Conservation (phyloP, 2,113 vertebrate species). For the Eptesicus fuscus region DNA sequence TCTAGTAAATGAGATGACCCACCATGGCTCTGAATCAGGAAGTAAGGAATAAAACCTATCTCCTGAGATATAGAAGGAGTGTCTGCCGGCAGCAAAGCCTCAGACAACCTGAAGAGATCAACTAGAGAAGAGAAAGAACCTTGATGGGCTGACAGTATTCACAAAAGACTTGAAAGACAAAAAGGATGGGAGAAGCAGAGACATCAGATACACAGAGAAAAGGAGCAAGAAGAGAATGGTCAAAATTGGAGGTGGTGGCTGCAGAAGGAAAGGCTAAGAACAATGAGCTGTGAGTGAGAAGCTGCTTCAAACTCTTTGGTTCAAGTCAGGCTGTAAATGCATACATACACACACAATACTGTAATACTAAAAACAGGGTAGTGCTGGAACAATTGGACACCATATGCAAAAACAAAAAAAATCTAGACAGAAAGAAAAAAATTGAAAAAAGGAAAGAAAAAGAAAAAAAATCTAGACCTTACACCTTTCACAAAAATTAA, state of each 20-base stretch:
- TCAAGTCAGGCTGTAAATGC: background rate
- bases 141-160: background rate
- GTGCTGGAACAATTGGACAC: background rate
- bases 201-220: background rate
- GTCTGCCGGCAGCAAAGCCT: background rate
- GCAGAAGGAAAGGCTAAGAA: background rate
- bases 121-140: background rate
- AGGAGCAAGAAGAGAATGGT: background rate
- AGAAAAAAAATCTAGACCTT: background rate
- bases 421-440: no score
- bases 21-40: background rate
- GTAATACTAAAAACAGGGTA: background rate
- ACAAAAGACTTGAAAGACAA: background rate
- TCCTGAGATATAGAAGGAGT: background rate
- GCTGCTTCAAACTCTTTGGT: background rate
- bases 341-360: background rate
- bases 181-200: background rate
- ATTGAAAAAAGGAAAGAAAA: no score
- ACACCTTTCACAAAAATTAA: background rate
- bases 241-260: background rate
- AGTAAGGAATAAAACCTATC: background rate
- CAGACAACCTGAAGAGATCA: background rate
- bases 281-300: background rate
- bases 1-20: background rate
- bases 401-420: background rate